These are phyloP conservation scores for Enteromius viviparus DNA, from an alignment of 2,797 vertebrate species.

Conservation along the genomic window DNA sequence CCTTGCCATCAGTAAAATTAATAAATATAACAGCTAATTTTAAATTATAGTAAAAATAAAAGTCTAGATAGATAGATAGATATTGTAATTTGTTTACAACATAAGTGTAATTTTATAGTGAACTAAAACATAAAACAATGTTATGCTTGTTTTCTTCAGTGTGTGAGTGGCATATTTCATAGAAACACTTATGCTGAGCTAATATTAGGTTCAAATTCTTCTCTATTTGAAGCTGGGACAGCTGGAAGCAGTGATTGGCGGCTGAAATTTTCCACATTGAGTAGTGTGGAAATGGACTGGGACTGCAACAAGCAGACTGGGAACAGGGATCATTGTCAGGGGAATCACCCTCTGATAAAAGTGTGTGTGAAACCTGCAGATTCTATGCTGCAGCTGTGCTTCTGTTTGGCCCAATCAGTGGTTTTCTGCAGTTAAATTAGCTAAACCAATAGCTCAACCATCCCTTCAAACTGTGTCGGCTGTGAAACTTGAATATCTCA, in stretches of 20 bases:
- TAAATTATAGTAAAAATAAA: too few relatives aligned
- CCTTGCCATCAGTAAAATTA: background rate
- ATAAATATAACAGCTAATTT: background rate
- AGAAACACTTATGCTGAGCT: background rate
- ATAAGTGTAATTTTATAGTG: background rate
- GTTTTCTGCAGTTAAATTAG: constrained; percentile 21
- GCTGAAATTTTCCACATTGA: constrained; percentile 43
- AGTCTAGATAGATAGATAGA: too few relatives aligned
- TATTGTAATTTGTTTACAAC: background rate
- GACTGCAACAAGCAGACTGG: constrained; percentile 27
- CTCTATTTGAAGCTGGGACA: constrained; percentile 27
- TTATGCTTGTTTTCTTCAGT: background rate
- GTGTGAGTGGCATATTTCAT: constrained; percentile 1
- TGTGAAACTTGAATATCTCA: constrained; percentile 23
- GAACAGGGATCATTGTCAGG: constrained; percentile 23
- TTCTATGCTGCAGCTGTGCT: constrained; percentile 10
- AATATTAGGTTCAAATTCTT: constrained; percentile 8
- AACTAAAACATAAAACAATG: background rate
- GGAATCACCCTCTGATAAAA: constrained; percentile 20
- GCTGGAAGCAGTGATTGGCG: constrained; percentile 25
- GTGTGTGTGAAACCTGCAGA: constrained; percentile 9
- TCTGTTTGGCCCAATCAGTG: constrained; percentile 22
- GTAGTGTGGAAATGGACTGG: constrained; percentile 46
- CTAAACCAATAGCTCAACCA: constrained; percentile 5
- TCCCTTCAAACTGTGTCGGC: background rate